Evolutionary conservation across 2,113 vertebrate genomes (phyloP).

Genomic region (Gobius niger): DNA sequence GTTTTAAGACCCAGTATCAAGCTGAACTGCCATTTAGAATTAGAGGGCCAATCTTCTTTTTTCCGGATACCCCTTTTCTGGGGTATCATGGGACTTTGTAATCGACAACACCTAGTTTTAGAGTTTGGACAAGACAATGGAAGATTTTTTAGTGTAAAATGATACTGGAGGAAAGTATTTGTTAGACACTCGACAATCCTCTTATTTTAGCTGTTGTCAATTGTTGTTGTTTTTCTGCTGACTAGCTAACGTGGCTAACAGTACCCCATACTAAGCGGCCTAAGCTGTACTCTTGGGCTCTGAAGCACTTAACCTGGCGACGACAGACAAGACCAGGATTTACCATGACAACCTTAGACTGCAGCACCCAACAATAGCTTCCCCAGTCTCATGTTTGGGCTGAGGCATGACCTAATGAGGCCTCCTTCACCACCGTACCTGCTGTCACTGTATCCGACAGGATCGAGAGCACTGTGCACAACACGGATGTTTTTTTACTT

Average conservation of each 20-base stretch:
- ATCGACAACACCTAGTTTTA: too few species aligned
- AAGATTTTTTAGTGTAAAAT: too few species aligned
- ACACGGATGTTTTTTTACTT: background rate
- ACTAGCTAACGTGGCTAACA: background rate
- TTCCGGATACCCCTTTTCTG: background rate
- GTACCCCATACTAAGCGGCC: constrained; percentile 33
- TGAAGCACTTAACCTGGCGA: constrained; percentile 60
- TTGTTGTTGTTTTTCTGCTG: too few species aligned
- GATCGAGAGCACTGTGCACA: background rate
- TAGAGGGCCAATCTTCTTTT: background rate
- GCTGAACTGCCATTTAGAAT: background rate
- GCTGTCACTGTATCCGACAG: constrained; percentile 3
- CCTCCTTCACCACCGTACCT: constrained; percentile 36
- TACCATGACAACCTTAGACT: constrained; percentile 56
- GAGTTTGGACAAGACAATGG: too few species aligned
- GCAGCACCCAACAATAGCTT: constrained; percentile 52
- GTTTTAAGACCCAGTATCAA: background rate
- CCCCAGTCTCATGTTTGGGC: constrained; percentile 29
- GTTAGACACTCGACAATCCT: too few species aligned
- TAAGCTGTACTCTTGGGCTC: constrained; percentile 43
- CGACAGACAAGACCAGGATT: constrained; percentile 61
- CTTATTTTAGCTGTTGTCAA: too few species aligned
- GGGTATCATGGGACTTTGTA: too few species aligned
- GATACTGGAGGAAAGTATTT: too few species aligned
- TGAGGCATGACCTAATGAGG: constrained; percentile 39